Evolutionary conservation across 2,113 vertebrate genomes (phyloP), one percentile per base, ranked within the genome.

Genomic region (Tragelaphus strepsiceros): DNA sequence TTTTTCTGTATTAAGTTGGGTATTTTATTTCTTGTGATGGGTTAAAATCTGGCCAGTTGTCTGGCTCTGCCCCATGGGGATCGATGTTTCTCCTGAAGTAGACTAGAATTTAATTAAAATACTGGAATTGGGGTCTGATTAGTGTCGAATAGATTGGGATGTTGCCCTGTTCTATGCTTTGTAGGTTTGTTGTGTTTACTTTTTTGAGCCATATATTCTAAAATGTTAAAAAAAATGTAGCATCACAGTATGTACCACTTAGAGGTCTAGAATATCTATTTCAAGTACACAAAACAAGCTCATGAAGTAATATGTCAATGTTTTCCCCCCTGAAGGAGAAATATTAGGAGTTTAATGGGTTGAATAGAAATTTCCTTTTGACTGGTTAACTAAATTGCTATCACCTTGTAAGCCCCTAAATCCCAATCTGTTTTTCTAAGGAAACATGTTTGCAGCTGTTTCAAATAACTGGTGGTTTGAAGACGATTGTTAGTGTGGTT

Each of bases 401-500:
- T 97, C 95, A 96, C 88, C 53, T 97, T 97, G 92, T 92, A 95
- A 97, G 62, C 14, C 88, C 58, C 80, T 94, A 95, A 96, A 85
- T 94, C 89, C 92, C 56, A 71, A 35, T 94, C 77, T 92, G 8
- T 92, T 98, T 97, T 98, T 85, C 81, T 88, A 92, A 90, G 59
- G 86, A 89, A 97, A 62, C 77, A 56, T 97, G 28, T 95, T 97
- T 97, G 90, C 88, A 98, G 96, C 94, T 97, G 86, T 97, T 98
- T 97, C 56, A 97, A 94, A 96, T 98, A 97, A 98, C 88, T 94
- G 58, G 97, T 84, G 74, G 92, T 94, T 98, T 97, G 93, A 97
- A 96, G 95, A 98, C 86, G 32, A 96, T 97, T 97, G 85, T 97
- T 97, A 93, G 88, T 97, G 96, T 97, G 96, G 96, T 98, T 97